phyloP scores from a whole-genome alignment of 2,888 invertebrate species.

The Shargacucullia verbasci region DNA sequence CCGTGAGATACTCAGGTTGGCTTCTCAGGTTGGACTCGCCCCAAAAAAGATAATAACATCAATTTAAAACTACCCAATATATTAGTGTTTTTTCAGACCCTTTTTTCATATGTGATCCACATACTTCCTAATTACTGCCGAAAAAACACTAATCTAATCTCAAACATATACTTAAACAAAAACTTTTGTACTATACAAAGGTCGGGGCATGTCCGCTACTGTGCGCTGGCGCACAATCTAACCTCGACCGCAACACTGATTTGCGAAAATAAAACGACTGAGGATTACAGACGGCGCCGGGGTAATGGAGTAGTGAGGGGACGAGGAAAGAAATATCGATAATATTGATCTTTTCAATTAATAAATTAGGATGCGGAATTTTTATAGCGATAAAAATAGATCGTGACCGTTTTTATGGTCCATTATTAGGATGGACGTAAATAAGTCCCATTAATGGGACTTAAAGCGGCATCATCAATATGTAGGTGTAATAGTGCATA shows the following conservation, averaged over 20 bases:
- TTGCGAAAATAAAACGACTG: slow-evolving; percentile 87
- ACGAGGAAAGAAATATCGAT: slow-evolving; percentile 37
- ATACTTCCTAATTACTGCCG: slow-evolving; percentile 46
- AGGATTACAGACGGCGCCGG: slow-evolving; percentile 83
- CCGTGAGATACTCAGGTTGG: slow-evolving; percentile 10
- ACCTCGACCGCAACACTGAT: slow-evolving; percentile 80
- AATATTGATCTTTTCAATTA: neutral
- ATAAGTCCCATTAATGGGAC: too few relatives aligned
- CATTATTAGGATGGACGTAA: too few relatives aligned
- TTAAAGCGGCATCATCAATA: too few relatives aligned
- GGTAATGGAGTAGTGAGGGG: slow-evolving; percentile 77
- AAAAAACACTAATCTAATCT: slow-evolving; percentile 33
- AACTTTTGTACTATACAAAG: slow-evolving; percentile 35
- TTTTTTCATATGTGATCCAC: slow-evolving; percentile 41
- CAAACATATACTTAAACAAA: slow-evolving; percentile 37
- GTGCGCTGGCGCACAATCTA: slow-evolving; percentile 70
- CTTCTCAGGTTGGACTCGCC: neutral
- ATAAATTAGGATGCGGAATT: too few relatives aligned
- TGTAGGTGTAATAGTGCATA: too few relatives aligned
- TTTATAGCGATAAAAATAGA: too few relatives aligned
- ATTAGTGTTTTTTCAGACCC: slow-evolving; percentile 25
- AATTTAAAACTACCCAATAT: slow-evolving; percentile 32
- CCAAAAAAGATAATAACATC: slow-evolving; percentile 30
- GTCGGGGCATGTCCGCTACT: slow-evolving; percentile 58
- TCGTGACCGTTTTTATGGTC: too few relatives aligned